Base-by-base conservation (phyloP, 2,113 vertebrate species). In the Mesitornis unicolor region DNA sequence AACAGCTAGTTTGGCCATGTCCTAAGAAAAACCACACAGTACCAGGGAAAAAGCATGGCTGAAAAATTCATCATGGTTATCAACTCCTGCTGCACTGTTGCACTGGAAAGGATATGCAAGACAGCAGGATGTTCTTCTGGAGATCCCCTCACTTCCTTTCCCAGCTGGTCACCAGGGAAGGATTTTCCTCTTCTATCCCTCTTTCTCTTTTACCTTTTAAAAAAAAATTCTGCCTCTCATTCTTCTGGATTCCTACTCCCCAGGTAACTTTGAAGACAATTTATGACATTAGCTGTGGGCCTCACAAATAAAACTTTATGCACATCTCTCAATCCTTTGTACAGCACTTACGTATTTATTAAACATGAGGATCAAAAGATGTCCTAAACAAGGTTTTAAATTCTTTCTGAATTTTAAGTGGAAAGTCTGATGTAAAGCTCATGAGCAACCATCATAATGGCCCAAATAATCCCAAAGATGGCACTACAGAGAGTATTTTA, bases 1-100 rank as follows among this genome's bases (percentile, higher is more conserved):
- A 4, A 4, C 3, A 35, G 3, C 0, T 4, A 40, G 5, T 28
- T 67, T 54, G 31, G 3, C 19, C 33, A 59, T 31, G 8, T 67
- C 16, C 33, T 31, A 11, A 75, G 33, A 21, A 67, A 79, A 90
- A 53, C 2, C 4, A 19, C 28, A 67, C 2, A 26, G 18, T 26
- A 45, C 2, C 10, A 61, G 13, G 6, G 14, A 13, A 71, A 92
- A 85, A 31, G 1, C 17, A 48, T 8, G 2, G 19, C 28, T 50
- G 38, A 50, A 94, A 82, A 89, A 36, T 38, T 53, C 17, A 17
- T n/a, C 12, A 11, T 57, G n/a, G 25, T 57, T 50, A 54, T 40
- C 26, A 36, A 4, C 24, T n/a, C 16, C 24, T 40, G 11, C 20
- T 65, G 26, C 33, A 40, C 7, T 21, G 10, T n/a, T 43, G 35